Conservation (phyloP, 1,140 invertebrate species). For the Papilio helenus region DNA sequence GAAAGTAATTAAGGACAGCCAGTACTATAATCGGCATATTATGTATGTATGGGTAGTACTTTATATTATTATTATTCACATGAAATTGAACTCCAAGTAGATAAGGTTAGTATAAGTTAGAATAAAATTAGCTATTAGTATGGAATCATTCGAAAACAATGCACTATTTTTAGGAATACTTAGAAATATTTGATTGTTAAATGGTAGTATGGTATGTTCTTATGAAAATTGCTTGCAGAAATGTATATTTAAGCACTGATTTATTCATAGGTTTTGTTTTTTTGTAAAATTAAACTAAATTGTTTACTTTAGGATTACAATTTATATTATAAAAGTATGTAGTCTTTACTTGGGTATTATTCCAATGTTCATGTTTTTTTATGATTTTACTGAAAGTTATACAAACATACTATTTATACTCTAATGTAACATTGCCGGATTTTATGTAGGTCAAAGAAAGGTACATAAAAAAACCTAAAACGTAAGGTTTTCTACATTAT, state of each 20-base stretch:
- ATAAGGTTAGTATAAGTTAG: background rate
- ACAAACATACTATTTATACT: too few relatives aligned
- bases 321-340: too few relatives aligned
- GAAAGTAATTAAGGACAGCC: too few relatives aligned
- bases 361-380: too few relatives aligned
- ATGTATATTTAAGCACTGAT: background rate
- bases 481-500: background rate
- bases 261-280: background rate
- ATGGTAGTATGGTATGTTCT: background rate
- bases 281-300: background rate
- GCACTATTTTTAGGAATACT: background rate
- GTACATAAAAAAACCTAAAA: background rate
- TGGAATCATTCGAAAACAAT: background rate
- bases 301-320: too few relatives aligned
- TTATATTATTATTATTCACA: background rate
- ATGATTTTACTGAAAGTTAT: too few relatives aligned
- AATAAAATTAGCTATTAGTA: background rate
- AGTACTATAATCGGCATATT: background rate
- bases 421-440: background rate
- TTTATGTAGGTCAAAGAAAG: background rate
- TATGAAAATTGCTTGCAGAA: background rate
- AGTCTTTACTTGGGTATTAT: too few relatives aligned
- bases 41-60: background rate
- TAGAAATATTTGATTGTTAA: background rate
- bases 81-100: background rate